Conservation (phyloP, 2,113 vertebrate genomes). For the Prinia subflava region DNA sequence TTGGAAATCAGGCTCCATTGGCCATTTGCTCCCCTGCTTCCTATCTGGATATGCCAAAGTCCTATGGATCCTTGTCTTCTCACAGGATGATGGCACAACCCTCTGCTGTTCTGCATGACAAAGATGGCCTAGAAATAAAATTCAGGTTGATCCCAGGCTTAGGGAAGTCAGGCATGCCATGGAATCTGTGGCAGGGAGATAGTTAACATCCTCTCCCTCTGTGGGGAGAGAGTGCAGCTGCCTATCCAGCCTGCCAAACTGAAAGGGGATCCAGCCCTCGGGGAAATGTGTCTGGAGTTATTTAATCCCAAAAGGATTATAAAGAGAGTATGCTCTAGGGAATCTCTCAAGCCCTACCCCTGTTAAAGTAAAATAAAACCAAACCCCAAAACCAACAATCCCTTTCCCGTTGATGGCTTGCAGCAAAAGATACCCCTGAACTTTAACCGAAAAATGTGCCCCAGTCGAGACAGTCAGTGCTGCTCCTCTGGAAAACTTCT, state of each 20-base stretch:
- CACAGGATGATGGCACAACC: neutral
- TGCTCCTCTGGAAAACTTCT: neutral
- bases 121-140: neutral
- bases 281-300: slow-evolving; percentile 61
- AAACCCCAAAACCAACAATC: neutral
- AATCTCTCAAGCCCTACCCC: slow-evolving; percentile 17
- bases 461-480: rapidly evolving
- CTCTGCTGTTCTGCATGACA: rapidly evolving
- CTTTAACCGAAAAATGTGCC: neutral
- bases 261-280: slow-evolving; percentile 51
- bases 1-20: neutral
- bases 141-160: neutral
- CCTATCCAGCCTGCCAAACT: slow-evolving; percentile 56
- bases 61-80: neutral
- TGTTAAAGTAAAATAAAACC: slow-evolving; percentile 19
- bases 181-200: neutral
- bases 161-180: neutral
- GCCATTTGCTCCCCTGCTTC: neutral
- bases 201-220: slow-evolving; percentile 34
- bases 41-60: neutral
- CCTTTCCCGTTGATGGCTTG: neutral
- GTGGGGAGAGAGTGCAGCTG: slow-evolving; percentile 45
- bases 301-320: slow-evolving; percentile 67
- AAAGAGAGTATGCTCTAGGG: slow-evolving; percentile 19
- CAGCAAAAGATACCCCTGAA: slow-evolving; percentile 5